phyloP scores from a whole-genome alignment of 2,113 vertebrate genomes.

The Oncorhynchus mykiss region DNA sequence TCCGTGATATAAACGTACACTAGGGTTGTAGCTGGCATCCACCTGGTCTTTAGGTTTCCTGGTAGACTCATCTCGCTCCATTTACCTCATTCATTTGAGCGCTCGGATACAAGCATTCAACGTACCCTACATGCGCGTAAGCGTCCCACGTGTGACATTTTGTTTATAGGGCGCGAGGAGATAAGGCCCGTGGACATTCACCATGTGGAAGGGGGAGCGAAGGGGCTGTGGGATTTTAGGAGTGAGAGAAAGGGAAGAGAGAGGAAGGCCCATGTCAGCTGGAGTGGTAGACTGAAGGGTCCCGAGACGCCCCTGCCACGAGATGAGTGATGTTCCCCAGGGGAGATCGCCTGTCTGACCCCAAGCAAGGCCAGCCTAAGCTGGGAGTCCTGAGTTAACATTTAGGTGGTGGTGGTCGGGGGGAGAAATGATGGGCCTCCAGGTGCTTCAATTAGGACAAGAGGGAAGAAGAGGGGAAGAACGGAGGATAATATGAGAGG shows the following conservation, averaged over 20 bases:
- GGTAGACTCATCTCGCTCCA: neutral
- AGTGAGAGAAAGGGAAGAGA: neutral
- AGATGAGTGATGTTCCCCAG: conserved; percentile 3
- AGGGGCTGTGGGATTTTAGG: neutral
- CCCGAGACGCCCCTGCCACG: neutral
- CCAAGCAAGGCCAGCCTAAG: neutral
- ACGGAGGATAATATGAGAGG: neutral
- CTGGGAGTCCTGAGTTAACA: neutral
- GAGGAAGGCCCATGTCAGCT: neutral
- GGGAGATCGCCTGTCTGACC: neutral
- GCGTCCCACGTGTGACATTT: neutral
- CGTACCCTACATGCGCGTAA: neutral
- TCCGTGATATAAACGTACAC: no score
- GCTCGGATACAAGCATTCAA: neutral
- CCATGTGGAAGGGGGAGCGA: neutral
- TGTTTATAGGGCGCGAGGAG: neutral
- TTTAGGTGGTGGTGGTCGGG: neutral
- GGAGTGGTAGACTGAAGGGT: neutral
- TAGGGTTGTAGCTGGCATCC: no score
- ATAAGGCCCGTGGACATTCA: neutral
- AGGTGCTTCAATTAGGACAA: neutral
- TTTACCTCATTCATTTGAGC: neutral
- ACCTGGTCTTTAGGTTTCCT: no score
- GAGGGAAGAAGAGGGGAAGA: neutral
- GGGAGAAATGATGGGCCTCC: neutral